Percentiles rank a stretch among this genome's conserved stretches.
phyloP scores from a whole-genome alignment of 2,888 invertebrate genomes.

The Aradus depressus region DNA sequence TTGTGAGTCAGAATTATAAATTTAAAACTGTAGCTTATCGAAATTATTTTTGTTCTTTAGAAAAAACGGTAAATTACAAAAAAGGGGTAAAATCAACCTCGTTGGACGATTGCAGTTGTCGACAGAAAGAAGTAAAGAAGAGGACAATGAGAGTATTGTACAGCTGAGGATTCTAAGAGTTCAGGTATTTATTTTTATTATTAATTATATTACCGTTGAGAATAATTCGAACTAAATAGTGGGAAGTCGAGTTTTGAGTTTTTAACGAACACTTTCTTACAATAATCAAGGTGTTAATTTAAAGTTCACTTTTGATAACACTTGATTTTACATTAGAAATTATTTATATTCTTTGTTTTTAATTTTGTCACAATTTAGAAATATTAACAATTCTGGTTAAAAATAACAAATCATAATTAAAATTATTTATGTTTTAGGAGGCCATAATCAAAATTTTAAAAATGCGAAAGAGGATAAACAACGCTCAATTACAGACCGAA shows the following conservation, averaged over 20 bases:
- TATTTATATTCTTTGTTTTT: too few species aligned
- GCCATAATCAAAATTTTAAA: conserved; percentile 98
- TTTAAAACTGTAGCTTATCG: too few species aligned
- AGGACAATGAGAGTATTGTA: conserved; percentile 97
- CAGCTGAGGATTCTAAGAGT: conserved; percentile 86
- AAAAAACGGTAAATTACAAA: conserved; percentile 90
- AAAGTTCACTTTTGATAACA: too few species aligned
- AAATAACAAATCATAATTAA: background rate
- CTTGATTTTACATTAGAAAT: too few species aligned
- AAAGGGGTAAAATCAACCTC: conserved; percentile 89
- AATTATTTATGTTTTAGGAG: conserved; percentile 56
- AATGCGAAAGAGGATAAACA: conserved; percentile 89
- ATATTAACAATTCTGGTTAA: too few species aligned
- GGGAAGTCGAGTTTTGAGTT: too few species aligned
- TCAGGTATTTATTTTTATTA: conserved; percentile 39
- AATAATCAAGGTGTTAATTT: too few species aligned
- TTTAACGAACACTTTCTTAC: too few species aligned
- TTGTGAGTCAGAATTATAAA: too few species aligned
- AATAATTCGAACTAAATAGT: too few species aligned
- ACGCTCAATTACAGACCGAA: conserved; percentile 92
- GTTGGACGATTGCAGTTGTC: conserved; percentile 91
- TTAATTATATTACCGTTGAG: background rate
- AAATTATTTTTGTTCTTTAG: too few species aligned
- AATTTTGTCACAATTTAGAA: background rate
- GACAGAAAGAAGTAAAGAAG: conserved; percentile 88